Evolutionary conservation across 2,888 invertebrate species (phyloP), one percentile per base, ranked within the genome.

Genomic region (Campoletis raptor): DNA sequence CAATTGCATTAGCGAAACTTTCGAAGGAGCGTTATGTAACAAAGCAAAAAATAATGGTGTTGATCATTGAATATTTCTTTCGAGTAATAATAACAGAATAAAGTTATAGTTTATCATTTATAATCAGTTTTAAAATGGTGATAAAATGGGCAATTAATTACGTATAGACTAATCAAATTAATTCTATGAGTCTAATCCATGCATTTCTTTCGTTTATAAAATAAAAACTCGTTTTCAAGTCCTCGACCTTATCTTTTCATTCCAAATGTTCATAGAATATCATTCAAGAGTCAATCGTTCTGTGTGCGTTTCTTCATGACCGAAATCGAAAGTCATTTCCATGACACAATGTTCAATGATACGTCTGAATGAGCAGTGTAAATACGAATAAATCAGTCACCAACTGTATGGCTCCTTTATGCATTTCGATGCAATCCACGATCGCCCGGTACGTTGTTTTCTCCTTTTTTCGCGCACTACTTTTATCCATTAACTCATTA

Each of bases 381-480:
- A 57, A 8, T 57, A 57, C 54, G n/a, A 54, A 24, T 57, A 6
- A 30, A 30, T 30, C 66, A 40, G 42, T 83, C 72, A 87, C 87
- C 54, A 69, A 88, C 88, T 85, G 78, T 73, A 88, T 87, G 21
- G 81, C 80, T 57, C 80, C 69, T 30, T 81, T 76, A 69, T 88
- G 88, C 76, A 87, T 85, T 80, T 87, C 85, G 57, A 87, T 52
- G 72, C 88, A 88, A 21, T 69, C 72, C 52, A 80, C 69, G 18
- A 87, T 54, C 12, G 74, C 64, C 24, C 72, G 70, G 61, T 84
- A 84, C 9, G 69, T 73, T 5, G 12, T 8, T 67, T 69, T 84
- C 70, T 86, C 78, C 10, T 18, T 48, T n/a, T 37, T 67, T 48
- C 15, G 21, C 18, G 18, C 8, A 12, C 54, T 40, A n/a, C 21